Evolutionary conservation across 2,113 vertebrate species (phyloP).

Genomic region (Rhabdornis inornatus): DNA sequence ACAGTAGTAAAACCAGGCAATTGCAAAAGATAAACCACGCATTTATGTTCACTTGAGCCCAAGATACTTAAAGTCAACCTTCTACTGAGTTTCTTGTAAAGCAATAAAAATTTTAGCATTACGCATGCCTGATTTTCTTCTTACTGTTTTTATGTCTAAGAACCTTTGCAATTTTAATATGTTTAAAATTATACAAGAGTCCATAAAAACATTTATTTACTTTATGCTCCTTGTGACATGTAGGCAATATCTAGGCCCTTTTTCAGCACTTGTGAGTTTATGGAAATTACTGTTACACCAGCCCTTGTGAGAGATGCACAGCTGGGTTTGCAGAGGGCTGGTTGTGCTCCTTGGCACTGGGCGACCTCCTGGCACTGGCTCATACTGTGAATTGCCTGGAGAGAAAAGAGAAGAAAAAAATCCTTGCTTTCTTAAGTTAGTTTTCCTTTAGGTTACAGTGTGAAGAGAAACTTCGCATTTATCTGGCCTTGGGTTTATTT

Average conservation of each 20-base stretch:
- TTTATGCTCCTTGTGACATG: background rate
- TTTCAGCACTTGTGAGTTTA: background rate
- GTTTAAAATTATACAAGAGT: background rate
- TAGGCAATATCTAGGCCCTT: background rate
- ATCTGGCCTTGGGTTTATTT: background rate
- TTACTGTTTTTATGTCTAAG: background rate
- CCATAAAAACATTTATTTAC: background rate
- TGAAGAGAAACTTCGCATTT: background rate
- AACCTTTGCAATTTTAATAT: background rate
- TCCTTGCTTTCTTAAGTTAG: background rate
- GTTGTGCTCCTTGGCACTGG: background rate
- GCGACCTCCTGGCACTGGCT: background rate
- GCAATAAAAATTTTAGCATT: slow-evolving; percentile 17
- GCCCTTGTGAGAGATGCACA: background rate
- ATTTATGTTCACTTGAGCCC: background rate
- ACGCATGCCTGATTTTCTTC: background rate
- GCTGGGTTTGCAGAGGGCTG: background rate
- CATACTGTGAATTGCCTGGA: background rate
- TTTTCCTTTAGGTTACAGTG: background rate
- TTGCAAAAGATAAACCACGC: background rate
- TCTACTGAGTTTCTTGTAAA: background rate
- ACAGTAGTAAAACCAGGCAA: background rate
- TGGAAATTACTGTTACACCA: background rate
- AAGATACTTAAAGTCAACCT: slow-evolving; percentile 9
- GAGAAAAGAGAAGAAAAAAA: background rate